These are phyloP conservation scores for Carabus problematicus DNA, from an alignment of 2,888 invertebrate genomes.

Conservation along the genomic window DNA sequence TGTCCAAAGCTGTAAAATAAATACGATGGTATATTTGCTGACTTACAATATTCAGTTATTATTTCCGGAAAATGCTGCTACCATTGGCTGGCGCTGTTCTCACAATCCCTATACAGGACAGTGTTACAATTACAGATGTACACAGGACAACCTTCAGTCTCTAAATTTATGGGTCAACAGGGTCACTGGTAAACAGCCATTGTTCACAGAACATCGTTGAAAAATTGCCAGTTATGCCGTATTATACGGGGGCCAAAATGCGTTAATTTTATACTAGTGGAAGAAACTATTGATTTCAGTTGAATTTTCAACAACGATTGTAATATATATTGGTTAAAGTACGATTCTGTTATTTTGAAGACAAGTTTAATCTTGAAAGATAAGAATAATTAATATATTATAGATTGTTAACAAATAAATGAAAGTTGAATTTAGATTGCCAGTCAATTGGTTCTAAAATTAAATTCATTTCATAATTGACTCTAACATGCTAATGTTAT, in stretches of 20 bases:
- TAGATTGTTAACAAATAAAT: background rate
- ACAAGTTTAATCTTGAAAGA: too few species aligned
- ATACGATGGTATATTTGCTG: constrained; percentile 5
- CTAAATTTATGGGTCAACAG: constrained; percentile 39
- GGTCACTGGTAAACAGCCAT: constrained; percentile 39
- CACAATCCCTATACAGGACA: constrained; percentile 5
- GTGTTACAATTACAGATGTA: constrained; percentile 22
- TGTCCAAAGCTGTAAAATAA: constrained; percentile 23
- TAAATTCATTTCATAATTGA: background rate
- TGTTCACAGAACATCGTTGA: constrained; percentile 35
- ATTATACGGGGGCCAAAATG: constrained; percentile 24
- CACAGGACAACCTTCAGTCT: constrained; percentile 36
- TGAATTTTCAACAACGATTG: background rate
- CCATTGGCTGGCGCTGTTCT: constrained; percentile 8
- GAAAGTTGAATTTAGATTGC: background rate
- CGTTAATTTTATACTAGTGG: background rate
- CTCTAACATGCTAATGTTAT: background rate
- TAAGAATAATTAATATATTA: too few species aligned
- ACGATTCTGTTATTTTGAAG: too few species aligned
- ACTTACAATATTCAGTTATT: background rate
- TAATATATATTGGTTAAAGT: too few species aligned
- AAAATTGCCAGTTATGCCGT: constrained; percentile 35
- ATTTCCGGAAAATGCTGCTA: constrained; percentile 20
- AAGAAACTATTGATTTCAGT: constrained; percentile 10
- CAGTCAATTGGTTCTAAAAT: background rate